phyloP scores from a whole-genome alignment of 35 echinoderm and acorn worm genomes.

The Apostichopus parvimensis region DNA sequence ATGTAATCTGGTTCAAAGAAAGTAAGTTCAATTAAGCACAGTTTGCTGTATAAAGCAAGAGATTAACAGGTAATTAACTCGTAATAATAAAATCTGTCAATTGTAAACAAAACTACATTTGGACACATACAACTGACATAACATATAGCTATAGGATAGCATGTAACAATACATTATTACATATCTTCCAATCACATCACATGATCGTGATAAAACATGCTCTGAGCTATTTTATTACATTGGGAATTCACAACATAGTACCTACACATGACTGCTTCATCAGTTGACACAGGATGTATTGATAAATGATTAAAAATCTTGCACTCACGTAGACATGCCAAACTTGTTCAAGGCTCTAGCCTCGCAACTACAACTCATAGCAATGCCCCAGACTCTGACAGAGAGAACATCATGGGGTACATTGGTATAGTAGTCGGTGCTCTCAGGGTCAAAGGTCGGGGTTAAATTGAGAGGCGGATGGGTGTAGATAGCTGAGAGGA shows the following conservation, averaged over 20 bases:
- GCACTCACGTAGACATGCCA: constrained; percentile 71
- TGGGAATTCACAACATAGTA: neutral
- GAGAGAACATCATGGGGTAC: constrained; percentile 73
- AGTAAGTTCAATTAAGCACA: too few relatives aligned
- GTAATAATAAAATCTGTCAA: too few relatives aligned
- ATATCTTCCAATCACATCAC: too few relatives aligned
- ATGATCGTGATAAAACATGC: neutral
- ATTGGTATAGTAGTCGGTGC: constrained; percentile 74
- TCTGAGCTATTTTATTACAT: neutral
- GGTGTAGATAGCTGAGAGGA: constrained; percentile 69
- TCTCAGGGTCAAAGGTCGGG: constrained; percentile 83
- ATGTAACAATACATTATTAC: too few relatives aligned
- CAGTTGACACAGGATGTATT: too few relatives aligned
- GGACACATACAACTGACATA: too few relatives aligned
- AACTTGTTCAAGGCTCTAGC: constrained; percentile 84
- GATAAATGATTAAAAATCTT: too few relatives aligned
- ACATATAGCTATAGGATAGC: too few relatives aligned
- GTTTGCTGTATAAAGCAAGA: too few relatives aligned
- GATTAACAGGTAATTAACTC: too few relatives aligned
- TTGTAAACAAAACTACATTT: too few relatives aligned
- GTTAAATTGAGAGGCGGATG: constrained; percentile 72
- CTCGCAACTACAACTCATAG: constrained; percentile 90
- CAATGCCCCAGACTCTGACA: constrained; percentile 82
- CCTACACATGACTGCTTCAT: neutral
- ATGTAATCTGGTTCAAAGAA: too few relatives aligned